Base-by-base conservation (phyloP, 2,888 invertebrate species). In the Trachelus troglodyta region DNA sequence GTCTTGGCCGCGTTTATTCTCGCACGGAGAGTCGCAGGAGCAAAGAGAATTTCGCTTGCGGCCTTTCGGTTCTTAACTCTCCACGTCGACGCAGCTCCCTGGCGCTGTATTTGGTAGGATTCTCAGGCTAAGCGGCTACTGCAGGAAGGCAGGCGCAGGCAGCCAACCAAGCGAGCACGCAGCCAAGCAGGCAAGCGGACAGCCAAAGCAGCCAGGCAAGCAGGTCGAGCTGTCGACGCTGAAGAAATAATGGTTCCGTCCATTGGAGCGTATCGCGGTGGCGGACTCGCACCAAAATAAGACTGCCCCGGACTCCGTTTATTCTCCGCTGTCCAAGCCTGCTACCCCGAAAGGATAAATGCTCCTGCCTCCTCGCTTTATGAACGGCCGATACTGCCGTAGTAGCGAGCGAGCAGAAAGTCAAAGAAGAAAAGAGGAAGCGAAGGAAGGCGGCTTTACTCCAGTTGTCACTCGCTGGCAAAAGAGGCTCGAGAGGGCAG, bases 231-330 rank as follows among this genome's bases (percentile, higher is more conserved):
- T 87, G 87, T 88, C 88, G 87, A 84, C 87, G 85, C 86, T 86
- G 87, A 87, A 87, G 88, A 87, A 87, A 87, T 87, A 88, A 88
- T 87, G 87, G 88, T 85, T 81, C 80, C 80, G 80, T 80, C 83
- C 84, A 85, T 85, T 85, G 81, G 75, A 31, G 73, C 69, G 73
- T 73, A 33, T 40, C 68, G 81, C 76, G 80, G 78, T 79, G 73
- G 80, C 83, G 81, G 85, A 84, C 86, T 88, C 83, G 83, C 83
- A 86, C 87, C 86, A 87, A 89, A 89, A 89, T 88, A 89, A 87
- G 87, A 85, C 88, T 84, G 86, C 80, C 80, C 84, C 76, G 83
- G 82, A 83, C 84, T 86, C 85, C 82, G 85, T 87, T 86, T 86
- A 83, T 87, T 86, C 85, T 83, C 84, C 76, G 81, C 84, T 85